Evolutionary conservation across 2,797 vertebrate species (phyloP).

Genomic region (Acestrorhynchus altus): DNA sequence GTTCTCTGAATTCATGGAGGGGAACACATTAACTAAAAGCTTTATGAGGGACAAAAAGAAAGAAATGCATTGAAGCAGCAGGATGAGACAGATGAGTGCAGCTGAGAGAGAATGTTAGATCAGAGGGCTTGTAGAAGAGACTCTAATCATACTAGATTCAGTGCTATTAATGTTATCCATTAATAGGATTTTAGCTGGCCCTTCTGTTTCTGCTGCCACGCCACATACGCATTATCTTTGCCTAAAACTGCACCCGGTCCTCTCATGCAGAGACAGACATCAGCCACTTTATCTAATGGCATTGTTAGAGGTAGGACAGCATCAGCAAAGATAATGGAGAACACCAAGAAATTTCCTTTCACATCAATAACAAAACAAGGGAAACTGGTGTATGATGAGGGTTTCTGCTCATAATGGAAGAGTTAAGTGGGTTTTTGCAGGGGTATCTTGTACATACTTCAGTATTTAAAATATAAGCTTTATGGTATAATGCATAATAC

Average conservation of each 20-base stretch:
- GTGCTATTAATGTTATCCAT: conserved; percentile 32
- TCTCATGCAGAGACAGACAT: conserved; percentile 11
- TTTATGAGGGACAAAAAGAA: conserved; percentile 37
- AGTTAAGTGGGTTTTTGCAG: too few species aligned
- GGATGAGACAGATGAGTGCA: conserved; percentile 37
- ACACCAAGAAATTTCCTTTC: background rate
- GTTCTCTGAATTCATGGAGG: conserved; percentile 17
- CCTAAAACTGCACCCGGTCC: background rate
- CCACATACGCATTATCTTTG: conserved; percentile 20
- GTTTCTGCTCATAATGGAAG: too few species aligned
- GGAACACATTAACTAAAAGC: conserved; percentile 55
- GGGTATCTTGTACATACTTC: too few species aligned
- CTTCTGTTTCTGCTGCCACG: conserved; percentile 2
- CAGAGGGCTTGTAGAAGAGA: conserved; percentile 36
- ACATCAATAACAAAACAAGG: too few species aligned
- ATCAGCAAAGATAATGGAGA: background rate
- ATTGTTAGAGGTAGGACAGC: background rate
- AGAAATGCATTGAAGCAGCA: conserved; percentile 24
- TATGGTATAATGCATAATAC: too few species aligned
- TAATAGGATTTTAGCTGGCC: conserved; percentile 49
- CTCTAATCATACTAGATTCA: conserved; percentile 29
- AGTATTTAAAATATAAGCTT: too few species aligned
- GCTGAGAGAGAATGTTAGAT: conserved; percentile 14
- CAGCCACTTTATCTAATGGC: conserved; percentile 28
- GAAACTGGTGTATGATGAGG: too few species aligned